Base-by-base conservation (phyloP, 2,113 vertebrate genomes). In the Oreochromis tanganicae region DNA sequence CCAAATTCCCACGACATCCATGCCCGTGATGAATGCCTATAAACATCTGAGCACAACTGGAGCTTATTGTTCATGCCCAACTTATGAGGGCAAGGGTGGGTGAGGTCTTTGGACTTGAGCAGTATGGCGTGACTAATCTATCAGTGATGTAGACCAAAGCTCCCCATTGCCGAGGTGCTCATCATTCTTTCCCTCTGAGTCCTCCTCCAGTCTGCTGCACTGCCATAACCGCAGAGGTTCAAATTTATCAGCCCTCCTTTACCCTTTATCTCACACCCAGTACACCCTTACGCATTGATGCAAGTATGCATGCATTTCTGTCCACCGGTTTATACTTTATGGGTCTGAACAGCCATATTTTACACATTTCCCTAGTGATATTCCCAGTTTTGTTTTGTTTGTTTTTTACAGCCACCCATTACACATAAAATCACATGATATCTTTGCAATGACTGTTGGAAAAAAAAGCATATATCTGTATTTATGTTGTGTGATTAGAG, bases 151-250 rank as follows among this genome's bases (percentile, higher is more conserved):
- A 84, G 48, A 88, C 56, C 81, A 85, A 94, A 93, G 90, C 88
- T 87, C 59, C 46, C 84, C 84, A 90, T 93, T 83, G 86, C 89
- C 34, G 75, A 90, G 84, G 87, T 84, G 94, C 92, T 92, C 46
- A 89, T 91, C 91, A 94, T 95, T 95, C 94, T 94, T 96, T 95
- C 91, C 94, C 79, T 46, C 24, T 96, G 94, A 95, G 88, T 92
- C 87, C 46, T 85, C 68, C 48, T 36, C 85, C 57, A 43, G 75
- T 79, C 61, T 83, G 80, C 63, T 68, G 68, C 52, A 56, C 81
- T 84, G 73, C 80, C 66, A 71, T 91, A 82, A 88, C 54, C 81
- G 24, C 84, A 88, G 80, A 73, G 55, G 63, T 68, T 93, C 78
- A 87, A 82, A 89, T 91, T 59, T 34, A 85, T 85, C 84, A 84